Evolutionary conservation across 2,888 invertebrate genomes (phyloP).

Genomic region (Allophyes oxyacanthae): DNA sequence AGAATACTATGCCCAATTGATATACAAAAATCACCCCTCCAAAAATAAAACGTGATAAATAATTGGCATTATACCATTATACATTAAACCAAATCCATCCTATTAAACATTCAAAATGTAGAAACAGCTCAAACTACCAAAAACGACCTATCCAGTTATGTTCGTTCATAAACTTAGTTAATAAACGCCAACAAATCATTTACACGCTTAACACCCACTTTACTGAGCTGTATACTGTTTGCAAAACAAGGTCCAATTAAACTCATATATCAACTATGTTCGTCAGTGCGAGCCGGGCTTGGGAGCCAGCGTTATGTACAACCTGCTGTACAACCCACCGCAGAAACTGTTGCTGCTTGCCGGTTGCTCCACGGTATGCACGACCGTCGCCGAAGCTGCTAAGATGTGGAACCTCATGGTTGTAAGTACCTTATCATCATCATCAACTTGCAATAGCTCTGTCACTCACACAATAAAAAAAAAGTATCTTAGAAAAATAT

Average conservation of each 20-base stretch:
- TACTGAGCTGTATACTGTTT: conserved; percentile 31
- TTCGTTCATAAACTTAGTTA: conserved; percentile 37
- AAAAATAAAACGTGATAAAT: no score
- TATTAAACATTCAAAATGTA: conserved; percentile 25
- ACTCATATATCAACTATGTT: conserved; percentile 51
- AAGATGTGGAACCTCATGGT: conserved; percentile 99
- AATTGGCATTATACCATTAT: background rate
- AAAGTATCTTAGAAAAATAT: no score
- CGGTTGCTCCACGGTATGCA: conserved; percentile 99
- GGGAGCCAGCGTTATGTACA: conserved; percentile 99
- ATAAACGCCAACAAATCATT: conserved; percentile 40
- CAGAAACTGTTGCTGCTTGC: conserved; percentile 98
- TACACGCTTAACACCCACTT: conserved; percentile 33
- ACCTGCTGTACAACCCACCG: conserved; percentile 98
- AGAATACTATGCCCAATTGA: no score
- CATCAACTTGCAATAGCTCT: no score
- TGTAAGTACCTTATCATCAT: conserved; percentile 94
- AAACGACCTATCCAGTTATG: conserved; percentile 17
- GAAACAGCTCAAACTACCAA: conserved; percentile 21
- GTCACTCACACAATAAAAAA: no score
- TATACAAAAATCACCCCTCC: background rate
- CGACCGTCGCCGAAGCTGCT: conserved; percentile 99
- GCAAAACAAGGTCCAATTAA: conserved; percentile 34
- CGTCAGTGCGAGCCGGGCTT: conserved; percentile 99
- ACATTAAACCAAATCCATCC: conserved; percentile 1